phyloP scores from a whole-genome alignment of 1,140 invertebrate species.

The Ganaspis sp. region DNA sequence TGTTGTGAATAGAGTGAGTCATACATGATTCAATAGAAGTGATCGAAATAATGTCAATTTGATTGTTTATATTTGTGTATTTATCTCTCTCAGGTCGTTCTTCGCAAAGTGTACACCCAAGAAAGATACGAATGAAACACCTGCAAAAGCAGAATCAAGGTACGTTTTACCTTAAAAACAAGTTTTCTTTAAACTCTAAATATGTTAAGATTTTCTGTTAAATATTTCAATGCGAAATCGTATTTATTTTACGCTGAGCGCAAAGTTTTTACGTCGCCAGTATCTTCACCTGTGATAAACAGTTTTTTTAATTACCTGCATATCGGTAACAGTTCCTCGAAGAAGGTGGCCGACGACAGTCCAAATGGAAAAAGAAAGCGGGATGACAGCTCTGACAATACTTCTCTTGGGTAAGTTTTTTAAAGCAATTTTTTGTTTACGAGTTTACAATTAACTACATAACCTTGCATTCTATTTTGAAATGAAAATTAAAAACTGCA shows the following conservation, averaged over 20 bases:
- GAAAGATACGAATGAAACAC: slow-evolving; percentile 37
- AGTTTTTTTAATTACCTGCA: slow-evolving; percentile 54
- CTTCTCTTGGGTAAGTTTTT: slow-evolving; percentile 54
- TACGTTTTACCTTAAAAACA: slow-evolving; percentile 41
- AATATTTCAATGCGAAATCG: slow-evolving; percentile 34
- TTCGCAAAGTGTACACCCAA: slow-evolving; percentile 44
- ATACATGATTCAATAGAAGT: not conserved
- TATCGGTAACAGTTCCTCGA: slow-evolving; percentile 41
- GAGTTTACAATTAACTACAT: not conserved
- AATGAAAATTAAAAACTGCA: not conserved
- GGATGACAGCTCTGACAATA: slow-evolving; percentile 23
- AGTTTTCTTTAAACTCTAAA: slow-evolving; percentile 8
- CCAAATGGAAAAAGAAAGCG: slow-evolving; percentile 34
- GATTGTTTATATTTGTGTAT: not conserved
- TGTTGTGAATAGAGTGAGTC: not conserved
- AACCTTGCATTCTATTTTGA: not conserved
- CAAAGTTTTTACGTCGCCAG: slow-evolving; percentile 7
- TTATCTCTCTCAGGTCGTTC: slow-evolving; percentile 48
- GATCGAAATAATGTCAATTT: not conserved
- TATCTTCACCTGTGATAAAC: slow-evolving; percentile 33
- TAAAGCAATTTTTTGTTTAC: not conserved
- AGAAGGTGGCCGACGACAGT: slow-evolving; percentile 18
- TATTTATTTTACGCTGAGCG: slow-evolving; percentile 15
- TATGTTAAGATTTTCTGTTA: slow-evolving; percentile 47
- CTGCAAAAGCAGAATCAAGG: slow-evolving; percentile 34